Conservation (phyloP, 2,113 vertebrate genomes). For the Macroglossus sobrinus region DNA sequence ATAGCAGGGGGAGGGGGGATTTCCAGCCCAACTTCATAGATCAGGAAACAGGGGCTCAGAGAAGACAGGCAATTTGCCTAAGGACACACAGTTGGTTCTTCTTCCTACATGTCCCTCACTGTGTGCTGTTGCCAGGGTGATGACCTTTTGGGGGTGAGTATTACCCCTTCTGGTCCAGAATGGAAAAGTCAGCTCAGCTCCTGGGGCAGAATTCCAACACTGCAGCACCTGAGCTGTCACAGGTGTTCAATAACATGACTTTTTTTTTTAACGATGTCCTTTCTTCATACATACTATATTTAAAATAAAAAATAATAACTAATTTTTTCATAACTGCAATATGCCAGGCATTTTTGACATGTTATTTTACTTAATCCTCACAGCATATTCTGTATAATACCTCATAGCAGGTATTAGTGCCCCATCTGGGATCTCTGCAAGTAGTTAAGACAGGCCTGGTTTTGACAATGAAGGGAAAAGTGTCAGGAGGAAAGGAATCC, state of each 20-base stretch:
- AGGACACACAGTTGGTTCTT: not conserved
- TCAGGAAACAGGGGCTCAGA: not conserved
- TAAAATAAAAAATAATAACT: not conserved
- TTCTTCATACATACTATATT: not conserved
- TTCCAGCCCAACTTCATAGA: not conserved
- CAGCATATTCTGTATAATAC: not conserved
- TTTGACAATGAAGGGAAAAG: not conserved
- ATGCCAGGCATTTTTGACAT: not conserved
- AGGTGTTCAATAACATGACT: not conserved
- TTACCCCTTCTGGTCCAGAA: not conserved
- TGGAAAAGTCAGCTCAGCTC: not conserved
- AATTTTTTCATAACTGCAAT: not conserved
- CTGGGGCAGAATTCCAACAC: rapidly evolving
- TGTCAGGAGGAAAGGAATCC: not conserved
- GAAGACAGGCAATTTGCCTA: not conserved
- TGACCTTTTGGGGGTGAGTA: not conserved
- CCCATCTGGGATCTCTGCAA: not conserved
- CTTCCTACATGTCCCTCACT: not conserved
- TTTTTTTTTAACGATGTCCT: not conserved
- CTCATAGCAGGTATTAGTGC: not conserved
- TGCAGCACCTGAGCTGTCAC: rapidly evolving
- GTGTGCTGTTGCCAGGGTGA: rapidly evolving
- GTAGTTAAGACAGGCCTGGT: not conserved
- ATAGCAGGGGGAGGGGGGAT: not conserved
- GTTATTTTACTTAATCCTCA: not conserved